Evolutionary conservation across 1,140 invertebrate genomes (phyloP).

Genomic region (Lucilia cuprina): DNA sequence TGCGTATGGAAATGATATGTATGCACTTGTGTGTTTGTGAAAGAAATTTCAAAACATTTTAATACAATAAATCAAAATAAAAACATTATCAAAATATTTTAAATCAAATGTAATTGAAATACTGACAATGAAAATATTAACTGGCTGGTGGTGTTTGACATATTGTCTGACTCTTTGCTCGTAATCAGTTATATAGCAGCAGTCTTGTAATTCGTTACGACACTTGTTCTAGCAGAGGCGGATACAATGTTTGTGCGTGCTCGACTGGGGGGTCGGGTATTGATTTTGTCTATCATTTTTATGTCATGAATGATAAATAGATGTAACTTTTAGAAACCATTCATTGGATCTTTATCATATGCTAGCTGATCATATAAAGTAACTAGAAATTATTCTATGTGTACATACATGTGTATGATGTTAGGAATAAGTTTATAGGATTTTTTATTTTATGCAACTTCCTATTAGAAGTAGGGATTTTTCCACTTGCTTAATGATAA

Average conservation of each 20-base stretch:
- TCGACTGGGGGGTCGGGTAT: not conserved
- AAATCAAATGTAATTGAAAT: not conserved
- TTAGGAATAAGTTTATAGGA: not conserved
- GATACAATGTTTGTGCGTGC: not conserved
- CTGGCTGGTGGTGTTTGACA: not conserved
- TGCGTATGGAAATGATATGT: not conserved
- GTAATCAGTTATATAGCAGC: not conserved
- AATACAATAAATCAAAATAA: not conserved
- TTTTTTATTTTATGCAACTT: not conserved
- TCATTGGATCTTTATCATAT: not conserved
- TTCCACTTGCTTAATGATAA: no score
- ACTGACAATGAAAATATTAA: not conserved
- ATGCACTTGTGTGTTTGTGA: not conserved
- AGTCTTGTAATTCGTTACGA: not conserved
- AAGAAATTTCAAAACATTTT: not conserved
- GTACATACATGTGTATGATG: not conserved
- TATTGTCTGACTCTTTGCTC: not conserved
- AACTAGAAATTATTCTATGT: not conserved
- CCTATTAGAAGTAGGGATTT: not conserved
- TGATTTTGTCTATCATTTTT: not conserved
- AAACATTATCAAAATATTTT: not conserved
- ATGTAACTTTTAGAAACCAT: not conserved
- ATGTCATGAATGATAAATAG: conserved; percentile 11
- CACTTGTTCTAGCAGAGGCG: not conserved
- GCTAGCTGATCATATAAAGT: not conserved